Base-by-base conservation (phyloP, 2,113 vertebrate genomes). In the human region DNA sequence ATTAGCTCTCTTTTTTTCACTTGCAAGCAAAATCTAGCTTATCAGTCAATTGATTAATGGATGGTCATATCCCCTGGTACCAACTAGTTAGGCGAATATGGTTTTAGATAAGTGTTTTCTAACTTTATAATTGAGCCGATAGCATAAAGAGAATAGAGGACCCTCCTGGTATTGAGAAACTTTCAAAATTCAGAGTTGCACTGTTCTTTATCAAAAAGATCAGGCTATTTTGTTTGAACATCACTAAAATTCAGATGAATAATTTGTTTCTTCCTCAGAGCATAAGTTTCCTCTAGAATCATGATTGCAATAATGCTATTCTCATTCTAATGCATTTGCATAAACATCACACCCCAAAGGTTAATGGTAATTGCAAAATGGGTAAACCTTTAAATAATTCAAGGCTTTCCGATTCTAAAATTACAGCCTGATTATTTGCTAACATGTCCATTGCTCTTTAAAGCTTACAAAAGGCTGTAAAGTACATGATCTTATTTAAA, bases 371-470 rank as follows among this genome's bases (percentile, higher is more conserved):
- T 70, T 93, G 52, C 61, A 89, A 92, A 93, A 68, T 86, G 38
- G 27, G 8, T 48, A 95, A 66, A 94, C 3, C 32, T 85, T 95
- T 97, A 96, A 95, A 72, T 80, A 92, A 97, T 92, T 85, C n/a
- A 79, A 66, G 84, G 10, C 0, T 1, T 68, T 93, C 90, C 81
- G 18, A 96, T 88, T 96, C 43, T 68, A 92, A 95, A 85, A 92
- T 97, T 94, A 93, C n/a, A 90, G 22, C 22, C 50, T 85, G 25
- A 78, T 59, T 72, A 92, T 93, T 95, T 90, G 40, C 25, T 81
- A 80, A 68, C 55, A 55, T 27, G 5, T 32, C 32, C 80, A 68
- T 55, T 79, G 12, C 4, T 80, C 64, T 90, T 94, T 57, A 87
- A 0, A 82, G 45, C 8, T 82, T 92, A 35, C 45, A 84, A 89